These are phyloP conservation scores for Noctua janthina DNA, from an alignment of 2,888 invertebrate species.

Conservation along the genomic window DNA sequence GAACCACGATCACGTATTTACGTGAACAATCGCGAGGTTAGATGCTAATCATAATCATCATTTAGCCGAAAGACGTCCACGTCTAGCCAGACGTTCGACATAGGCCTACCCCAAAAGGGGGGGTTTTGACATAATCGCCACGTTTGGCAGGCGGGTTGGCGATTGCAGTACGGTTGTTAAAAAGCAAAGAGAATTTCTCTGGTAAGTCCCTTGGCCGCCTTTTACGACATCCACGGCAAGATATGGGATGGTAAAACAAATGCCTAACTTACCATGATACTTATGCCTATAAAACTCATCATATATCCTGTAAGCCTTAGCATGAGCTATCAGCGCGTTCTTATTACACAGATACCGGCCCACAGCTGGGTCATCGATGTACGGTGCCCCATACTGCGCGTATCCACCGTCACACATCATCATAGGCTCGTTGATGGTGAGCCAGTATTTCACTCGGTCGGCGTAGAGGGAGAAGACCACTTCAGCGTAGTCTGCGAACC, in stretches of 20 bases:
- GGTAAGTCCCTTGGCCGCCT: too few species aligned
- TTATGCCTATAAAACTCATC: conserved; percentile 85
- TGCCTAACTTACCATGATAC: conserved; percentile 81
- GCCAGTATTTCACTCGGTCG: conserved; percentile 91
- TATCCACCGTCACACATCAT: conserved; percentile 58
- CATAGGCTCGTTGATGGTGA: conserved; percentile 93
- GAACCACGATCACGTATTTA: too few species aligned
- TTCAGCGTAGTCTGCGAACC: conserved; percentile 90
- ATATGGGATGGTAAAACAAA: not conserved
- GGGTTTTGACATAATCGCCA: too few species aligned
- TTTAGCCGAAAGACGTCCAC: too few species aligned
- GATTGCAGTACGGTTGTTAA: too few species aligned
- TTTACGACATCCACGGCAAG: too few species aligned
- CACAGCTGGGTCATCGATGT: conserved; percentile 30
- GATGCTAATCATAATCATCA: too few species aligned
- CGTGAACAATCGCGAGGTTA: too few species aligned
- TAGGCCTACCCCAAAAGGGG: too few species aligned
- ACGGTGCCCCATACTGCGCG: conserved; percentile 45
- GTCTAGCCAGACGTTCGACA: too few species aligned
- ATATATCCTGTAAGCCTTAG: conserved; percentile 89
- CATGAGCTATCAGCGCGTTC: conserved; percentile 92
- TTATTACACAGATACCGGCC: conserved; percentile 79
- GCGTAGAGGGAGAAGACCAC: conserved; percentile 89
- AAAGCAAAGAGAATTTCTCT: too few species aligned
- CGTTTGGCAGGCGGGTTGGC: too few species aligned